Evolutionary conservation across 2,888 invertebrate genomes (phyloP).

Genomic region (Cephalotes varians): DNA sequence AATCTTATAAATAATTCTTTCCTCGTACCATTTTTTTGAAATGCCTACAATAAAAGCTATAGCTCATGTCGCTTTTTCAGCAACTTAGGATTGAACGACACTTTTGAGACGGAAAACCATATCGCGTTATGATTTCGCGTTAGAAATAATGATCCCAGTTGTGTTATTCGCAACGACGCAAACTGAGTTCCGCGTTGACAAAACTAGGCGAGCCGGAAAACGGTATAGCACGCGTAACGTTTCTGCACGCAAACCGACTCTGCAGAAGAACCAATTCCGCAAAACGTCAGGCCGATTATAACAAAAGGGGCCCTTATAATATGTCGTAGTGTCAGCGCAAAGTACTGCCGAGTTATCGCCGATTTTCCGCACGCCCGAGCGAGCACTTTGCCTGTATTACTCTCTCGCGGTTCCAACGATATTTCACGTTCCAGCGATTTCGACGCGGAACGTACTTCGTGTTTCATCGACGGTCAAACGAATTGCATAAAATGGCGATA

Average conservation of each 20-base stretch:
- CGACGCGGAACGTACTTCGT: background rate
- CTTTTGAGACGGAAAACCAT: conserved; percentile 5
- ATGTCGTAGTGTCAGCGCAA: conserved; percentile 57
- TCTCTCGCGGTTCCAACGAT: conserved; percentile 23
- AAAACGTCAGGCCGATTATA: conserved; percentile 64
- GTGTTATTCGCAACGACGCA: conserved; percentile 15
- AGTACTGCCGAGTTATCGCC: conserved; percentile 48
- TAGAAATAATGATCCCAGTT: conserved; percentile 39
- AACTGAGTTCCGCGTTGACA: conserved; percentile 48
- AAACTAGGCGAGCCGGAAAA: conserved; percentile 46
- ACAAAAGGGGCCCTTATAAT: conserved; percentile 63
- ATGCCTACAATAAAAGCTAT: background rate
- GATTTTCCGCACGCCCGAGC: conserved; percentile 59
- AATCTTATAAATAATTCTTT: background rate
- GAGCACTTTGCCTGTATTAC: conserved; percentile 46
- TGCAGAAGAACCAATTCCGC: conserved; percentile 60
- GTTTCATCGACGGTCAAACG: conserved; percentile 24
- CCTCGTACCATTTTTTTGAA: background rate
- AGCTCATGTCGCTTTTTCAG: background rate
- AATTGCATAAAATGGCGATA: conserved; percentile 3
- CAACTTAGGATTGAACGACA: background rate
- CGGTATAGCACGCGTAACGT: conserved; percentile 17
- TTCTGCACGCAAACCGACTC: conserved; percentile 33
- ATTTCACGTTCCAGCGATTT: conserved; percentile 30
- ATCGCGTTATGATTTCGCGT: background rate